phyloP scores from a whole-genome alignment of 2,888 invertebrate genomes.

The Clepsis dumicolana region DNA sequence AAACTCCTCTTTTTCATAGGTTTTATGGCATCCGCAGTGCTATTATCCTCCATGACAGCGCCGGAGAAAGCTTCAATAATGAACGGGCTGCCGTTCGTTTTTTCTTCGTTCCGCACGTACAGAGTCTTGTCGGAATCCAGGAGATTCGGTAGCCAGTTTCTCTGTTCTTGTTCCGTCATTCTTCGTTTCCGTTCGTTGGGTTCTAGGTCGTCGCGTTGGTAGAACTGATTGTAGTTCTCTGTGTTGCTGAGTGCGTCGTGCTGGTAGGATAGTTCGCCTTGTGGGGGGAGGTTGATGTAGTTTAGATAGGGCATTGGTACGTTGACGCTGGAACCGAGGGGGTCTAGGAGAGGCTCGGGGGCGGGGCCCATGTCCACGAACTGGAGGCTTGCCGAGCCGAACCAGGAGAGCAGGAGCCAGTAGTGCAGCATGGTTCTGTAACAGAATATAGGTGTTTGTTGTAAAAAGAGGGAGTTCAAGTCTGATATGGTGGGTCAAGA shows the following conservation, averaged over 20 bases:
- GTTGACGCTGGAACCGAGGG: constrained; percentile 56
- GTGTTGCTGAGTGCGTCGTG: constrained; percentile 18
- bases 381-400: constrained; percentile 73
- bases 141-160: constrained; percentile 63
- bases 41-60: constrained; percentile 54
- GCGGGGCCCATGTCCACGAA: constrained; percentile 66
- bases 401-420: constrained; percentile 73
- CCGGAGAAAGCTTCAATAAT: constrained; percentile 51
- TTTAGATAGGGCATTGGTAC: constrained; percentile 62
- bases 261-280: constrained; percentile 50
- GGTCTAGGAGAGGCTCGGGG: constrained; percentile 58
- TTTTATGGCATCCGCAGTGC: constrained; percentile 51
- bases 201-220: constrained; percentile 47
- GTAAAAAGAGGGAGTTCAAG: too few species aligned
- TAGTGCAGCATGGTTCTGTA: constrained; percentile 76
- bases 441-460: constrained; percentile 23
- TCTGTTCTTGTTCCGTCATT: constrained; percentile 48
- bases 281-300: constrained; percentile 61
- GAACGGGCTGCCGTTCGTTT: constrained; percentile 50
- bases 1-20: constrained; percentile 70
- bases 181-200: constrained; percentile 53
- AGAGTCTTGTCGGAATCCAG: constrained; percentile 63
- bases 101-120: constrained; percentile 58
- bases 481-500: too few species aligned
- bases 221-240: constrained; percentile 50